Evolutionary conservation across 2,888 invertebrate species (phyloP).

Genomic region (Acrobasis suavella): DNA sequence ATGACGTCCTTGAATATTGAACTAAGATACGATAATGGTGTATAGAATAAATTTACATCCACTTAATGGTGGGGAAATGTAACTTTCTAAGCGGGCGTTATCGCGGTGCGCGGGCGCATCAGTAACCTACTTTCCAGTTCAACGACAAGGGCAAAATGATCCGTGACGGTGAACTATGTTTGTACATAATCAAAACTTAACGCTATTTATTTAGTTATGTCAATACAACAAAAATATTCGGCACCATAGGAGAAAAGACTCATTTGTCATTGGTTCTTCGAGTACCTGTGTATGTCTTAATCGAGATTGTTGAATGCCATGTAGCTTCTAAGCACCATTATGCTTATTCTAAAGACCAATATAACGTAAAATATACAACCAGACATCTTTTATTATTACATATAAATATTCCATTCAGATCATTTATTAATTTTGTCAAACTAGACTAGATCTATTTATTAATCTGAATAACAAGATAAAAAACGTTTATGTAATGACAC

Average conservation of each 20-base stretch:
- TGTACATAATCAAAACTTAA: background rate
- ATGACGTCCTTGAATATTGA: slow-evolving; percentile 58
- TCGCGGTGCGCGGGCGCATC: slow-evolving; percentile 37
- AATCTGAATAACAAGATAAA: background rate
- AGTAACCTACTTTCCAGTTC: slow-evolving; percentile 47
- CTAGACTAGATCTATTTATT: background rate
- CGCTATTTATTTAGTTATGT: background rate
- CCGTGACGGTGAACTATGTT: slow-evolving; percentile 17
- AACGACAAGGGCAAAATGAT: slow-evolving; percentile 30
- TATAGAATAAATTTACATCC: slow-evolving; percentile 57
- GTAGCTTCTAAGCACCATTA: too few species aligned
- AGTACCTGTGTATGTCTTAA: too few species aligned
- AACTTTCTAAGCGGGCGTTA: slow-evolving; percentile 63
- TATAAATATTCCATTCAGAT: too few species aligned
- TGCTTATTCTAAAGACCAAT: too few species aligned
- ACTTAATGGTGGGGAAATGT: slow-evolving; percentile 59
- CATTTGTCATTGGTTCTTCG: too few species aligned
- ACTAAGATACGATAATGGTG: slow-evolving; percentile 49
- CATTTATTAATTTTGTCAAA: background rate
- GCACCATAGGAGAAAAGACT: too few species aligned
- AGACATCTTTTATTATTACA: too few species aligned
- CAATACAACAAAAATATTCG: background rate
- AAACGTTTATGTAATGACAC: background rate
- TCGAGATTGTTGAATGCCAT: too few species aligned
- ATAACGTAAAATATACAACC: too few species aligned